Percentiles rank a stretch among this genome's conserved stretches.
Evolutionary conservation across 53 echinoderm and acorn worm species (phyloP).

Genomic region (Echinarachnius parma): DNA sequence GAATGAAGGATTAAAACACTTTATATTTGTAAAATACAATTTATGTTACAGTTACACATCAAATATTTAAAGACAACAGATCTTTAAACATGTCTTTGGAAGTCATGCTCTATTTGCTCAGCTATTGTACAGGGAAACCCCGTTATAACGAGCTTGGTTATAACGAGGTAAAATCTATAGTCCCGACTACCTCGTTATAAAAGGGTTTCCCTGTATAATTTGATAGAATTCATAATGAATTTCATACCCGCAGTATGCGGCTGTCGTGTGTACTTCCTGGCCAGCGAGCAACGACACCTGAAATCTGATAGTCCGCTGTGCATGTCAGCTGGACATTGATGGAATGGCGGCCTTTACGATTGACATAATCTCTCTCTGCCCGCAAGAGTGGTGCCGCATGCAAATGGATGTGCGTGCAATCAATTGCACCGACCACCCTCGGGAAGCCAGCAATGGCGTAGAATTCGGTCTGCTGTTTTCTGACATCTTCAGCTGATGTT

Average conservation of each 20-base stretch:
- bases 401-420: not conserved
- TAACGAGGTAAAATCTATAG: no score
- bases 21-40: no score
- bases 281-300: not conserved
- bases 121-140: no score
- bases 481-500: not conserved
- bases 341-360: not conserved
- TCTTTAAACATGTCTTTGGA: no score
- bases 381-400: not conserved
- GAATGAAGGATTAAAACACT: no score
- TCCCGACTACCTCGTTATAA: no score
- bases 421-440: not conserved
- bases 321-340: not conserved
- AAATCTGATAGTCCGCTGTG: not conserved
- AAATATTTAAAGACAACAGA: no score
- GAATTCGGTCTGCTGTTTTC: not conserved
- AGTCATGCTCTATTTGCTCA: no score
- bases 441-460: not conserved
- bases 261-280: not conserved
- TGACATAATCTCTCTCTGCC: not conserved
- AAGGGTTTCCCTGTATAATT: no score
- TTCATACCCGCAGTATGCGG: not conserved
- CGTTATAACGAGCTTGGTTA: no score
- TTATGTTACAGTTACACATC: no score
- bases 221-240: no score